These are phyloP conservation scores for Eudyptes chrysolophus DNA, from an alignment of 2,113 vertebrate species.

Conservation along the genomic window DNA sequence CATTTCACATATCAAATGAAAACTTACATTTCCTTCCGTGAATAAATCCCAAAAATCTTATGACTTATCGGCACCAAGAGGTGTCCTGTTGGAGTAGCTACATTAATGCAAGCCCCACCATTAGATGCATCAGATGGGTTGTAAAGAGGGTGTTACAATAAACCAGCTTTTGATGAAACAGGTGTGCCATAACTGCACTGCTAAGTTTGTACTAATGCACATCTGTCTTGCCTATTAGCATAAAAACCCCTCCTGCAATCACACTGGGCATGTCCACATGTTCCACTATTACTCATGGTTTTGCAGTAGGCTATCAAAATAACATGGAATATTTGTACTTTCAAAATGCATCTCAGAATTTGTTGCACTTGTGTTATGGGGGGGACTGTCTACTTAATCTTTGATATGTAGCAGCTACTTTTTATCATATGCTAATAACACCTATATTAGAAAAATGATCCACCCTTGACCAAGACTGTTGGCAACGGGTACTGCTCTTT, in stretches of 20 bases:
- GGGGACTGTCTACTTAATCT: background rate
- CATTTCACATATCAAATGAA: background rate
- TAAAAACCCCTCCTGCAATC: background rate
- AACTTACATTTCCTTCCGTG: background rate
- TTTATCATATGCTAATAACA: background rate
- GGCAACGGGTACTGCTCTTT: background rate
- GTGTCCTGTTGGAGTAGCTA: background rate
- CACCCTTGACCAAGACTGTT: background rate
- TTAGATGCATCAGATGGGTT: background rate
- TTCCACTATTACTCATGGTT: rapidly evolving
- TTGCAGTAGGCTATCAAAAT: background rate
- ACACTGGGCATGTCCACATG: background rate
- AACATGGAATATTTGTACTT: background rate
- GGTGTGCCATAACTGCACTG: background rate
- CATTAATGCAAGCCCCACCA: rapidly evolving
- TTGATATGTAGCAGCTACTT: background rate
- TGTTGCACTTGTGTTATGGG: rapidly evolving
- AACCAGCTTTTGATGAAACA: background rate
- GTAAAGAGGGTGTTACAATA: background rate
- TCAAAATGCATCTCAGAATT: background rate
- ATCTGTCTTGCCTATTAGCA: background rate
- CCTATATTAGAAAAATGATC: background rate
- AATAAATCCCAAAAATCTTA: background rate
- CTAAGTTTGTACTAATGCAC: background rate
- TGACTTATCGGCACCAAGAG: rapidly evolving